A percentile compares a stretch with the other conserved stretches of the same genome.
Evolutionary conservation across 2,888 invertebrate genomes (phyloP).

Genomic region (Hofmannophila pseudospretella): DNA sequence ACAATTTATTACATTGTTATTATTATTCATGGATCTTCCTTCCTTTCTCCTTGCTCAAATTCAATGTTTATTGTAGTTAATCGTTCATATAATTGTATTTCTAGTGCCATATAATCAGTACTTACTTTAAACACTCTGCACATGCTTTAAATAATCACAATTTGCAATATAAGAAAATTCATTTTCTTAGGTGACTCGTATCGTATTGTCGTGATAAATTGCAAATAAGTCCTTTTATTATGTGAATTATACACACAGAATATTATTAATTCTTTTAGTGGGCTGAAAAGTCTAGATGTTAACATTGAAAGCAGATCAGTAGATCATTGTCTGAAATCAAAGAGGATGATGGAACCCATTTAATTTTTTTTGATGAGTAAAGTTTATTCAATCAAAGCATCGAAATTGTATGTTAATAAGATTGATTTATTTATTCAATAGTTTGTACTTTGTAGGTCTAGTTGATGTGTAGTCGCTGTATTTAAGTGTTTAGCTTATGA

Average conservation of each 20-base stretch:
- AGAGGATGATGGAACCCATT: neutral
- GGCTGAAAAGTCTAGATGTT: no score
- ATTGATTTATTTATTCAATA: conserved; percentile 30
- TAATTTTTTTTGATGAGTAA: no score
- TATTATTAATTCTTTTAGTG: no score
- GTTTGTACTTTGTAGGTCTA: conserved; percentile 38
- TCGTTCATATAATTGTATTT: conserved; percentile 13
- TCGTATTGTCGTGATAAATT: no score
- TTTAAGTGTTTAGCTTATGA: conserved; percentile 55
- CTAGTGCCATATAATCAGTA: conserved; percentile 61
- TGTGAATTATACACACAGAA: no score
- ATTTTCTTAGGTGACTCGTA: no score
- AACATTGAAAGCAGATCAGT: no score
- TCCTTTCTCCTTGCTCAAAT: conserved; percentile 36
- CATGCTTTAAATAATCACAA: conserved; percentile 6
- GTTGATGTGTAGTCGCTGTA: conserved; percentile 47
- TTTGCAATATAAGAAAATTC: no score
- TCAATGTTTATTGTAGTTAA: conserved; percentile 16
- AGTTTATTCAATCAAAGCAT: conserved; percentile 19
- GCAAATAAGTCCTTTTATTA: no score
- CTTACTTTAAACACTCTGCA: conserved; percentile 27
- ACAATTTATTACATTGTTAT: no score
- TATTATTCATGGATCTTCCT: conserved; percentile 3
- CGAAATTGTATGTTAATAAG: conserved; percentile 23
- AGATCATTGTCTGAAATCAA: no score